Conservation (phyloP, 2,797 vertebrate species). For the Melopsittacus undulatus region DNA sequence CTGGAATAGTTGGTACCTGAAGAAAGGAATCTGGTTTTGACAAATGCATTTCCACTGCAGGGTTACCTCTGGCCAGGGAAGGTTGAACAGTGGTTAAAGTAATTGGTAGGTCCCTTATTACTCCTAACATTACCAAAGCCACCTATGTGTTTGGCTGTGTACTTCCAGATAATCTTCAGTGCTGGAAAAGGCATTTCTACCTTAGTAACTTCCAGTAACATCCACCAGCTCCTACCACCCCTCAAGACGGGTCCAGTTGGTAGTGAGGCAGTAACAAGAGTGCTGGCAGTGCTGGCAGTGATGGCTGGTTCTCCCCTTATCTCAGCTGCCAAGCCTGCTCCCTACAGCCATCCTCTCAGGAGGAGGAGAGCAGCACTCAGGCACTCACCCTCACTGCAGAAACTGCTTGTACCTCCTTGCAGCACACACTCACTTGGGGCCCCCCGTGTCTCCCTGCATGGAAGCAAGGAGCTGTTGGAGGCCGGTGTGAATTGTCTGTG, state of each 20-base stretch:
- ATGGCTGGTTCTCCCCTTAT: neutral
- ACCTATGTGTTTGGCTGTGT: neutral
- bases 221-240: neutral
- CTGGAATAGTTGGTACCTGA: neutral
- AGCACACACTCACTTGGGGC: fast-evolving
- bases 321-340: neutral
- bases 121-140: neutral
- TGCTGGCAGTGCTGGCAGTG: too few species aligned
- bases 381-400: fast-evolving
- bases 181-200: neutral
- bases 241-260: neutral
- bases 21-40: conserved; percentile 1
- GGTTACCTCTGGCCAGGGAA: neutral
- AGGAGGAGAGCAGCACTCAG: neutral
- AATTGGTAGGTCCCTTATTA: neutral
- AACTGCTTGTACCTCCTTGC: neutral
- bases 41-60: neutral
- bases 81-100: neutral
- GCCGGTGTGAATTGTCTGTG: neutral
- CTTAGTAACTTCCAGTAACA: neutral
- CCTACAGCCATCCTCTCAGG: neutral
- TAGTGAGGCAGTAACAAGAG: neutral
- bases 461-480: neutral
- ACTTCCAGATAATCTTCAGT: neutral
- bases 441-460: neutral